Conservation (phyloP, 2,797 vertebrate genomes). For the Florisuga fusca region DNA sequence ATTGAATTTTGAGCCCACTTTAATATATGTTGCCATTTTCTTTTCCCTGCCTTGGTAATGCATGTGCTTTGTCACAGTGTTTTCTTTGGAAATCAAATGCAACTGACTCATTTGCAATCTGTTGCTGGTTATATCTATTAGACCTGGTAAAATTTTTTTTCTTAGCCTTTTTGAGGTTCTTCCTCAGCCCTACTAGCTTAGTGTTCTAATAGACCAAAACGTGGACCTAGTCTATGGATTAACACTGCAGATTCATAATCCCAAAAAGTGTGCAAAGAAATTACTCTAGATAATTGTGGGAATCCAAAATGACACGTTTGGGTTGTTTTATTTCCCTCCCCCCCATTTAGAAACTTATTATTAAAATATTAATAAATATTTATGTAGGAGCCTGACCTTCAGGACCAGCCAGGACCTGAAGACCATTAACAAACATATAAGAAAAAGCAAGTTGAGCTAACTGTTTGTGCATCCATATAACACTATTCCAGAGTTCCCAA, state of each 20-base stretch:
- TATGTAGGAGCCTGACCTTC: neutral
- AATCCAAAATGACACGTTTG: neutral
- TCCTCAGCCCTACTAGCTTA: neutral
- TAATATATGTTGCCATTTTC: neutral
- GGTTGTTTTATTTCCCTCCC: rapidly evolving
- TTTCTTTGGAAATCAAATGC: neutral
- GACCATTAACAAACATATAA: neutral
- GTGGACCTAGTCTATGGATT: neutral
- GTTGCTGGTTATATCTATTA: neutral
- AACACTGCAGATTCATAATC: neutral
- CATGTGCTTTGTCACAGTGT: neutral
- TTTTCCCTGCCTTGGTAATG: neutral
- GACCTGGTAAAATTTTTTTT: neutral
- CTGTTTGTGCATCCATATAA: neutral
- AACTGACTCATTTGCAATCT: neutral
- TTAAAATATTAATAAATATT: neutral
- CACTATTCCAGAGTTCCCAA: neutral
- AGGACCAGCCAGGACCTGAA: neutral
- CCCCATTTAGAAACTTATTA: neutral
- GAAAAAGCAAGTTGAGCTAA: neutral
- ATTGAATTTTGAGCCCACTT: neutral
- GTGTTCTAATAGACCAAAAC: neutral
- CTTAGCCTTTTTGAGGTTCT: neutral
- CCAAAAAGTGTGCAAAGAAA: neutral
- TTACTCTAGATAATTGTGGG: neutral